Evolutionary conservation across 2,888 invertebrate species (phyloP).

Genomic region (Portevinia maculata): DNA sequence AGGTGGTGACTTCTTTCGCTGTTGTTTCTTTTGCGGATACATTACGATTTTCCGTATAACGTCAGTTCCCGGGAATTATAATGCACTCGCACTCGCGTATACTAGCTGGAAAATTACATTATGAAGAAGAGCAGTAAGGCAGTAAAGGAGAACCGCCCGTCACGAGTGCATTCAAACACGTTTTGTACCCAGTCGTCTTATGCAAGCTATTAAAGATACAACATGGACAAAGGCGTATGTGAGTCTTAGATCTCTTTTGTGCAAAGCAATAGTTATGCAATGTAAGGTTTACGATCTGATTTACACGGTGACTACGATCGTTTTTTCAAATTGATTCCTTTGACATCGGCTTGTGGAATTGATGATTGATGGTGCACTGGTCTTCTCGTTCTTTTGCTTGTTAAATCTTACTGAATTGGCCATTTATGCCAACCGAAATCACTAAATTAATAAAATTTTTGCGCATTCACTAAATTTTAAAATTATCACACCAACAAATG

Average conservation of each 20-base stretch:
- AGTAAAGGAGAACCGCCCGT: constrained; percentile 8
- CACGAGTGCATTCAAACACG: constrained; percentile 48
- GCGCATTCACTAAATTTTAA: constrained; percentile 5
- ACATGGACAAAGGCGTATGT: constrained; percentile 39
- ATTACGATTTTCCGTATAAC: constrained; percentile 32
- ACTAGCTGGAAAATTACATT: constrained; percentile 37
- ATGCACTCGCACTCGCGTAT: constrained; percentile 8
- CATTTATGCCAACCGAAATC: neutral
- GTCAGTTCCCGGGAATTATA: constrained; percentile 42
- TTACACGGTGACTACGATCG: constrained; percentile 35
- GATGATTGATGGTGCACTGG: constrained; percentile 41
- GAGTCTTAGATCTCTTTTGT: constrained; percentile 38
- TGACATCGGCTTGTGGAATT: constrained; percentile 54
- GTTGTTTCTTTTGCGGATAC: constrained; percentile 31
- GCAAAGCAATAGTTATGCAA: constrained; percentile 54
- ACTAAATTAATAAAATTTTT: constrained; percentile 8
- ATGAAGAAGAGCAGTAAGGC: constrained; percentile 47
- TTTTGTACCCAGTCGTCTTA: constrained; percentile 49
- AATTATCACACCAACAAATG: constrained; percentile 8
- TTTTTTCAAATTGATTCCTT: constrained; percentile 52
- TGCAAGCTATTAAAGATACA: constrained; percentile 37
- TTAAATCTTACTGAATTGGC: neutral
- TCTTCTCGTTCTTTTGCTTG: neutral
- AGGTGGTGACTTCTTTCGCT: constrained; percentile 39
- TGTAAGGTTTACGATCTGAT: constrained; percentile 40